Percentiles rank a stretch among this genome's conserved stretches.
phyloP scores from a whole-genome alignment of 2,888 invertebrate species.

The Rhagonycha fulva region DNA sequence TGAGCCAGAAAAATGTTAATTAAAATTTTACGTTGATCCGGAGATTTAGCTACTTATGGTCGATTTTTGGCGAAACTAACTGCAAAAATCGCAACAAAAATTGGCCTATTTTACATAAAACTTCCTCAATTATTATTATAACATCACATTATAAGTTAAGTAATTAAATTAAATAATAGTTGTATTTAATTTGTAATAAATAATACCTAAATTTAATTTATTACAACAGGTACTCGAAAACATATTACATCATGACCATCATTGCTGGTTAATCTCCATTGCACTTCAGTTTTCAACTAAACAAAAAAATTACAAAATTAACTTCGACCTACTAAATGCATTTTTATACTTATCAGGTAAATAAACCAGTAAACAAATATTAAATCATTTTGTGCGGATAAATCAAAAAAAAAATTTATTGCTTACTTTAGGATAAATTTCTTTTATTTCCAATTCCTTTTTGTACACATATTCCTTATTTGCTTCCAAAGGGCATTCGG shows the following conservation, averaged over 20 bases:
- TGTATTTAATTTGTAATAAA: neutral
- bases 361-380: too few species aligned
- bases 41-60: too few species aligned
- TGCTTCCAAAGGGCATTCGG: slow-evolving; percentile 70
- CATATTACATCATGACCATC: slow-evolving; percentile 60
- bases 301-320: slow-evolving; percentile 45
- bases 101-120: too few species aligned
- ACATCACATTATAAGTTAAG: too few species aligned
- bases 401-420: neutral
- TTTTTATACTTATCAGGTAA: too few species aligned
- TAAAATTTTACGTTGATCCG: too few species aligned
- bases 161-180: neutral
- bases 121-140: too few species aligned
- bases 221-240: slow-evolving; percentile 72
- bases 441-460: slow-evolving; percentile 62
- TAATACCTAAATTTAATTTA: slow-evolving; percentile 40
- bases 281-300: slow-evolving; percentile 63
- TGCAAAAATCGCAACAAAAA: too few species aligned
- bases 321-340: neutral
- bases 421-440: slow-evolving; percentile 61
- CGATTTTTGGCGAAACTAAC: too few species aligned
- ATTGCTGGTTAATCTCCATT: slow-evolving; percentile 63
- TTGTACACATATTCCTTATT: slow-evolving; percentile 72
- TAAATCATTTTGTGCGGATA: neutral
- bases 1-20: too few species aligned